phyloP scores from a whole-genome alignment of 23 tunicate genomes.

The Styela clava region DNA sequence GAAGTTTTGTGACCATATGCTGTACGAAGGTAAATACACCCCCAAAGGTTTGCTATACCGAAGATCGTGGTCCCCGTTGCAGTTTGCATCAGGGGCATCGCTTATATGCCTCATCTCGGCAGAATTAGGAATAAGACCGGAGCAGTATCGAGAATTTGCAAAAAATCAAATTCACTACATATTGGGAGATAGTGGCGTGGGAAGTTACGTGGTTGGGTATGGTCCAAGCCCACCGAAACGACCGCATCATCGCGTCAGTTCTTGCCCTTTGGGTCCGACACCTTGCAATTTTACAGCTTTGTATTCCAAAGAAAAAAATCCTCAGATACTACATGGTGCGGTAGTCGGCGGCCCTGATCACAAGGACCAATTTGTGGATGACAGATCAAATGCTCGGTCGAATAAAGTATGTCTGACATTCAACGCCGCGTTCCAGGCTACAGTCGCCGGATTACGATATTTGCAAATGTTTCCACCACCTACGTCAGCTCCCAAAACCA shows the following conservation, averaged over 20 bases:
- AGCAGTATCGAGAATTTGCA: slow-evolving; percentile 66
- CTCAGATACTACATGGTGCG: slow-evolving; percentile 63
- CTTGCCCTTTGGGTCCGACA: slow-evolving; percentile 71
- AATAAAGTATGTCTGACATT: slow-evolving; percentile 73
- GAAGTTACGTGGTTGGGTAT: slow-evolving; percentile 92
- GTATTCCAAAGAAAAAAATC: slow-evolving; percentile 40
- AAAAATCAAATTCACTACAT: slow-evolving; percentile 82
- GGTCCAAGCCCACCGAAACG: slow-evolving; percentile 90
- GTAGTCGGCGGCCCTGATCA: slow-evolving; percentile 83
- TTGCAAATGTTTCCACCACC: slow-evolving; percentile 64
- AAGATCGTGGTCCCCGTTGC: slow-evolving; percentile 59
- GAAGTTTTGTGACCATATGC: slow-evolving; percentile 70
- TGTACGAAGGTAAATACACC: slow-evolving; percentile 47
- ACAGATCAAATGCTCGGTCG: slow-evolving; percentile 41
- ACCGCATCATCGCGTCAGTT: slow-evolving; percentile 92
- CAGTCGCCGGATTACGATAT: slow-evolving; percentile 72
- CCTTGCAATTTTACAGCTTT: slow-evolving; percentile 58
- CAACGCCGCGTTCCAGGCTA: slow-evolving; percentile 92
- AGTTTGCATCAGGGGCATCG: slow-evolving; percentile 82
- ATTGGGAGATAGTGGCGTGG: slow-evolving; percentile 84
- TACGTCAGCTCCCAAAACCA: slow-evolving; percentile 23
- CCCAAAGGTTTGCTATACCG: slow-evolving; percentile 72
- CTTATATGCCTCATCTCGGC: slow-evolving; percentile 83
- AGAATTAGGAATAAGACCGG: slow-evolving; percentile 54
- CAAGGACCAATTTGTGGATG: slow-evolving; percentile 61